Conservation (phyloP, 2,888 invertebrate genomes). For the Marronus borbonicus region DNA sequence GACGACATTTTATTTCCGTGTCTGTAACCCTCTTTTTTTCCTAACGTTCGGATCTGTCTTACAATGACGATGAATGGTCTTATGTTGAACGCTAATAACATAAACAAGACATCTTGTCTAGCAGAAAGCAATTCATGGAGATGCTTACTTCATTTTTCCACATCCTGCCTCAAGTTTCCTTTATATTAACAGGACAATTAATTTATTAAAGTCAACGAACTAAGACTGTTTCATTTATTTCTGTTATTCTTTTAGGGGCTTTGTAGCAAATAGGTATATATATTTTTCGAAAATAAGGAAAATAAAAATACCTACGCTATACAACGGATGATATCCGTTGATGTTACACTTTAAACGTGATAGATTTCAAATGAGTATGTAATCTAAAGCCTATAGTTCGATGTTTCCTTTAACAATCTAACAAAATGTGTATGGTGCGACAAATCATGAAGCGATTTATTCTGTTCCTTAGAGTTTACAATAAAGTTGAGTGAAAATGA, state of each 20-base stretch:
- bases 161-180: constrained; percentile 14
- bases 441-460: constrained; percentile 56
- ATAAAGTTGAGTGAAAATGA: constrained; percentile 65
- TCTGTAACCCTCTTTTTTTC: constrained; percentile 62
- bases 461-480: constrained; percentile 62
- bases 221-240: constrained; percentile 32
- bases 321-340: too few species aligned
- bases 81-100: constrained; percentile 62
- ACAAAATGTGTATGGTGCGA: constrained; percentile 11
- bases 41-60: constrained; percentile 67
- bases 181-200: constrained; percentile 33
- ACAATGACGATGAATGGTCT: constrained; percentile 64
- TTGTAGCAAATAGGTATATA: too few species aligned
- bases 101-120: constrained; percentile 63
- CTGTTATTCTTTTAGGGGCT: not conserved
- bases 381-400: not conserved
- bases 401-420: not conserved
- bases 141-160: constrained; percentile 41
- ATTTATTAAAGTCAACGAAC: constrained; percentile 42
- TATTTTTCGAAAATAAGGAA: too few species aligned
- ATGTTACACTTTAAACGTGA: not conserved
- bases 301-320: too few species aligned
- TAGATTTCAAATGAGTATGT: not conserved
- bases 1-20: constrained; percentile 30
- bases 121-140: constrained; percentile 26